Percentiles rank a stretch among this genome's conserved stretches.
Evolutionary conservation across 2,888 invertebrate species (phyloP).

Genomic region (Microdon myrmicae): DNA sequence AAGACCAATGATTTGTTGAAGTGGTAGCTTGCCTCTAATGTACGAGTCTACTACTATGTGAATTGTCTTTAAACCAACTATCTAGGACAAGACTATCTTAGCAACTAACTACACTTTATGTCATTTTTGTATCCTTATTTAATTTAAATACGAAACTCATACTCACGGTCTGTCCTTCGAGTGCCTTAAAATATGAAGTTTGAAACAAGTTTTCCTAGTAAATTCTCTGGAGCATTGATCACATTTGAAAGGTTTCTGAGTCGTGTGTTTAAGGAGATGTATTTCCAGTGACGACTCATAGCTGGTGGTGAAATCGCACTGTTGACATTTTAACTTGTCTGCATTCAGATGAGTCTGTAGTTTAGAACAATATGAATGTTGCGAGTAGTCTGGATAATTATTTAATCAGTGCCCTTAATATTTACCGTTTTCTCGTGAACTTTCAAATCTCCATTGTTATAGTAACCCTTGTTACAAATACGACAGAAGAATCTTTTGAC

Average conservation of each 20-base stretch:
- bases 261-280: conserved; percentile 59
- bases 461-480: conserved; percentile 62
- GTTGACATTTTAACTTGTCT: conserved; percentile 55
- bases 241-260: conserved; percentile 59
- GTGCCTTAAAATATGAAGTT: conserved; percentile 59
- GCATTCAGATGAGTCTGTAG: conserved; percentile 54
- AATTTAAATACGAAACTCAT: no score
- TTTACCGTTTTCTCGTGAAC: conserved; percentile 58
- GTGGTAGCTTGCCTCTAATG: no score
- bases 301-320: conserved; percentile 59
- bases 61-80: no score
- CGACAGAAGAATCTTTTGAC: conserved; percentile 60
- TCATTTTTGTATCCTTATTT: no score
- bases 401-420: no score
- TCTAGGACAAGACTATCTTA: no score
- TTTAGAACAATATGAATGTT: neutral
- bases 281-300: conserved; percentile 61
- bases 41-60: no score
- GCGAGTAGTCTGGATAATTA: neutral
- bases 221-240: conserved; percentile 58
- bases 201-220: conserved; percentile 58
- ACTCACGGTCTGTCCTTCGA: conserved; percentile 56
- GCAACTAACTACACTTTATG: no score
- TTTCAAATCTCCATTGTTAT: conserved; percentile 61
- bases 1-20: no score